Conservation (phyloP, 1,140 invertebrate species). For the Ips typographus region DNA sequence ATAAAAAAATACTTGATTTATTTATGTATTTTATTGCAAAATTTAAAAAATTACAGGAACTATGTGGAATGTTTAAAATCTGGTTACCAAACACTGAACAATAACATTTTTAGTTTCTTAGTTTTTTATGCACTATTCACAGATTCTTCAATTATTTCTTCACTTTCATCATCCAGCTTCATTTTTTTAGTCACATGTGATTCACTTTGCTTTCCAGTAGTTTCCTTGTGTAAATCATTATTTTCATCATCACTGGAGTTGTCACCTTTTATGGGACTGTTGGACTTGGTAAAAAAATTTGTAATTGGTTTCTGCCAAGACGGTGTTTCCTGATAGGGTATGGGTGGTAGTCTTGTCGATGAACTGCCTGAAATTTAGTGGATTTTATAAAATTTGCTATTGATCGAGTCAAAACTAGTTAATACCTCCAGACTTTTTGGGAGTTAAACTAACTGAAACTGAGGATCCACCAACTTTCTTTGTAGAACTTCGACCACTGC, state of each 20-base stretch:
- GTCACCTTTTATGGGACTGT: neutral
- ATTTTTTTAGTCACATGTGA: too few species aligned
- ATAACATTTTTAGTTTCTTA: too few species aligned
- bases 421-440: constrained; percentile 7
- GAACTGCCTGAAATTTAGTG: constrained; percentile 14
- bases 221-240: neutral
- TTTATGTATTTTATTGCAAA: too few species aligned
- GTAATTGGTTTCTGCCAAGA: constrained; percentile 37
- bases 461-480: constrained; percentile 30
- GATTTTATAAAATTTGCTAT: too few species aligned
- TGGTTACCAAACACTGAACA: too few species aligned
- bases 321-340: constrained; percentile 25
- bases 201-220: too few species aligned
- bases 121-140: too few species aligned
- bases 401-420: neutral
- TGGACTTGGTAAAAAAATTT: constrained; percentile 24
- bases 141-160: too few species aligned
- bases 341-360: constrained; percentile 24
- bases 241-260: constrained; percentile 3
- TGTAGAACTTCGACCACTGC: constrained; percentile 29
- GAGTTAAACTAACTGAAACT: neutral
- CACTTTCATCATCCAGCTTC: too few species aligned
- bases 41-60: too few species aligned
- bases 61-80: too few species aligned
- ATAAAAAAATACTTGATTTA: too few species aligned